Conservation (phyloP, 92 coral and sea anemone genomes). For the Epizoanthus scotinus region DNA sequence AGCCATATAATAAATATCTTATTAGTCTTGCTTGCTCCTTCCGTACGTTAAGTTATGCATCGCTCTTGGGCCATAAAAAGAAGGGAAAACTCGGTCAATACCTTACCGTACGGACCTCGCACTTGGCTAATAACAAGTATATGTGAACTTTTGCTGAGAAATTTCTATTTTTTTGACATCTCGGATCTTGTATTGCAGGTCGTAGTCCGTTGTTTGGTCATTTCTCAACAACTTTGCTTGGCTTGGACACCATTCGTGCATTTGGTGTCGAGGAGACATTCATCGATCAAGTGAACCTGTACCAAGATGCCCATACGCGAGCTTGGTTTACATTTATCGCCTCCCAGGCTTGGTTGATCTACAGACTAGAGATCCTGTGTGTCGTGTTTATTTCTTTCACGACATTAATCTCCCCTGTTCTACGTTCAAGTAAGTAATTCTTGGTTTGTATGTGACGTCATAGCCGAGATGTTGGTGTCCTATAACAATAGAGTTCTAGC, state of each 20-base stretch:
- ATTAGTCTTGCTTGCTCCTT: too few species aligned
- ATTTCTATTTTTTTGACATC: too few species aligned
- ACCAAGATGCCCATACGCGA: conserved; percentile 64
- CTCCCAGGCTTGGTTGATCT: conserved; percentile 58
- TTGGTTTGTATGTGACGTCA: too few species aligned
- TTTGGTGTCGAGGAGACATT: conserved; percentile 68
- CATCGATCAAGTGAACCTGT: conserved; percentile 57
- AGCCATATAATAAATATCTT: too few species aligned
- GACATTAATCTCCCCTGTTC: conserved; percentile 57
- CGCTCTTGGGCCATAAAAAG: too few species aligned
- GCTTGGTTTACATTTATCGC: conserved; percentile 68
- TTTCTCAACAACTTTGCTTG: conserved; percentile 65
- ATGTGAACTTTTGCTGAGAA: too few species aligned
- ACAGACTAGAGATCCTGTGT: conserved; percentile 66
- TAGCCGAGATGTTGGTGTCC: too few species aligned
- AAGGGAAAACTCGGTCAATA: too few species aligned
- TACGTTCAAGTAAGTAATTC: conserved; percentile 48
- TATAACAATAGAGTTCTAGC: too few species aligned
- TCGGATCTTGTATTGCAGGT: conserved; percentile 27
- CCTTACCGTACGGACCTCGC: too few species aligned
- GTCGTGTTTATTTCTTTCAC: conserved; percentile 57
- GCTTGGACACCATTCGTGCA: conserved; percentile 71
- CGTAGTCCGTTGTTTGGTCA: conserved; percentile 71
- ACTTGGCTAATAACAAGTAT: too few species aligned
- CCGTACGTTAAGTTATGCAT: too few species aligned